These are phyloP conservation scores for Patella pellucida DNA, from an alignment of 2,888 invertebrate genomes.

Conservation along the genomic window DNA sequence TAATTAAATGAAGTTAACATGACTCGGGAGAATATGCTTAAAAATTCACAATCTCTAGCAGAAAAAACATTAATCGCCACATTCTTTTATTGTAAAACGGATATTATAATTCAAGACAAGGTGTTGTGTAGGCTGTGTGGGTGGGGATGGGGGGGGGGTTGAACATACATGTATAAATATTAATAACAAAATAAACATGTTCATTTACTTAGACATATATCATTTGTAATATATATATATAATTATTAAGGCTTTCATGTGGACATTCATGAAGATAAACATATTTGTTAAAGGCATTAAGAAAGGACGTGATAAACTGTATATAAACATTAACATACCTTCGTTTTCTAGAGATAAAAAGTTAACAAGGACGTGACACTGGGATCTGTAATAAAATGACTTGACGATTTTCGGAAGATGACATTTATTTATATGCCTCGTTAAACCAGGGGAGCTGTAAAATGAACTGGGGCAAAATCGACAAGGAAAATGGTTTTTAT, in stretches of 20 bases:
- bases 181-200: neutral
- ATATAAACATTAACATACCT: neutral
- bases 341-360: neutral
- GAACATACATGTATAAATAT: neutral
- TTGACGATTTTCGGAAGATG: slow-evolving; percentile 69
- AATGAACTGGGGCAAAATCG: slow-evolving; percentile 69
- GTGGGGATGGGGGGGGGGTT: neutral
- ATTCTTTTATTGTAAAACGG: neutral
- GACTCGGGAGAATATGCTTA: too few species aligned
- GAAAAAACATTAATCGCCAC: neutral
- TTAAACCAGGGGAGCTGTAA: slow-evolving; percentile 69
- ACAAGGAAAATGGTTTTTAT: slow-evolving; percentile 61
- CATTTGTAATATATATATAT: neutral
- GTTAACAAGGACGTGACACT: slow-evolving; percentile 54
- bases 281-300: neutral
- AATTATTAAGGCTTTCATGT: neutral
- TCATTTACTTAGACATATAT: neutral
- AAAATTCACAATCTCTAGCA: neutral
- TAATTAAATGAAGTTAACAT: too few species aligned
- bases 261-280: neutral
- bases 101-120: neutral
- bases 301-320: neutral
- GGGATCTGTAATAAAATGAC: slow-evolving; percentile 67
- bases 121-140: neutral
- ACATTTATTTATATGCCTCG: slow-evolving; percentile 70